Evolutionary conservation across 2,113 vertebrate species (phyloP).

Genomic region (Prolemur simus): DNA sequence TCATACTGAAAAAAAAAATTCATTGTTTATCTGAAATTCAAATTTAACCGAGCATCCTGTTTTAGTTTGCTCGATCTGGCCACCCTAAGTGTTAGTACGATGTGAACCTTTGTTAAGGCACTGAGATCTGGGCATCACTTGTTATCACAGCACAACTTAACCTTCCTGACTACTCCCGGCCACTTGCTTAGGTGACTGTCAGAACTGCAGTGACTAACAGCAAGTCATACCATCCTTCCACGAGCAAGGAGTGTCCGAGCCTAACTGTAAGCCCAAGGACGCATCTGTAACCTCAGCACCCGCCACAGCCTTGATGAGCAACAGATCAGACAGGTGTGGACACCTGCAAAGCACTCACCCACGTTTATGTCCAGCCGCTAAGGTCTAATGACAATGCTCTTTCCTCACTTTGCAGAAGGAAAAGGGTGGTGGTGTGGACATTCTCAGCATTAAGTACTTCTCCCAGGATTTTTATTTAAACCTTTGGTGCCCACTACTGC

Average conservation of each 20-base stretch:
- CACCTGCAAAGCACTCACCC: background rate
- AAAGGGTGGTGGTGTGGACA: rapidly evolving
- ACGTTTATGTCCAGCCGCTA: rapidly evolving
- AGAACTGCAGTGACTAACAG: rapidly evolving
- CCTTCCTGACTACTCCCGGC: background rate
- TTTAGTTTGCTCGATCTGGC: background rate
- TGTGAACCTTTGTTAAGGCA: background rate
- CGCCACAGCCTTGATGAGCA: rapidly evolving
- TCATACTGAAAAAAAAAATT: background rate
- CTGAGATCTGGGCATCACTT: background rate
- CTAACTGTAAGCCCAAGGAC: rapidly evolving
- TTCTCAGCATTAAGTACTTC: background rate
- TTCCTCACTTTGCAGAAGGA: background rate
- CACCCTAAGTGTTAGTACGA: background rate
- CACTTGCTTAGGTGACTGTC: background rate
- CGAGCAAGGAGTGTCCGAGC: background rate
- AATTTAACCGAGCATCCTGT: background rate
- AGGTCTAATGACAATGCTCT: rapidly evolving
- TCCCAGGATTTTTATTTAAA: background rate
- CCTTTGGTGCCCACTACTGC: background rate
- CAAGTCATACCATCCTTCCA: background rate
- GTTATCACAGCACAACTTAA: background rate
- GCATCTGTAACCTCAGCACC: background rate
- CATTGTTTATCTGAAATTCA: background rate
- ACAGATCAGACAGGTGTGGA: rapidly evolving